Evolutionary conservation across 2,888 invertebrate species (phyloP), one percentile per base, ranked within the genome.

Genomic region (Phalera bucephala): DNA sequence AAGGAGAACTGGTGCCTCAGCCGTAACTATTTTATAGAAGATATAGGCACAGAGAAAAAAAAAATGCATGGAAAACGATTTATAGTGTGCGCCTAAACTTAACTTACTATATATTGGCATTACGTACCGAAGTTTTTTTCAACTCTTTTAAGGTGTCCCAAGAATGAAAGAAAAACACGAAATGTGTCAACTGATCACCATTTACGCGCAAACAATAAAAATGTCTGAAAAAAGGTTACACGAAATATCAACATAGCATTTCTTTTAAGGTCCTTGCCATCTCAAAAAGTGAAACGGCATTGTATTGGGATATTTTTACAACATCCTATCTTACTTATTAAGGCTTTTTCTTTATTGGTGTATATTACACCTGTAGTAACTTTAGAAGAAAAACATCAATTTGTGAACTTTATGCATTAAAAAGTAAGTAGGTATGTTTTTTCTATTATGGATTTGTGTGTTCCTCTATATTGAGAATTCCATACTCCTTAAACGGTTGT

Each of bases 171-270:
- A 22, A 10, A 12, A 25, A 25, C 25, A 25, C 8, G 25, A 25
- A 25, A 25, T 25, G 25, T 25, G 25, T 25, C 25, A 25, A 8
- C 11, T 23, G 23, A 11, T 11, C 12, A 25, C 25, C 25, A 25
- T 25, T 25, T 25, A 10, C 2, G 12, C 10, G 25, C 25, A 12
- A 11, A 11, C 25, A 7, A 25, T 25, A 25, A 25, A 25, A 25
- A 25, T 8, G 25, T 25, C 25, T 12, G 25, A 25, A 8, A 25
- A 25, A 25, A 25, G 12, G 25, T 12, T 12, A 12, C 25, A 10
- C 11, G 8, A 25, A 6, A 25, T 11, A 25, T 8, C 1, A 12
- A 25, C 11, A 25, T 12, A 25, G 25, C 25, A 8, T 25, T 25
- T 12, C 25, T 22, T 25, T 25, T 23, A 23, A 23, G 25, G 23